Base-by-base conservation (phyloP, 2,888 invertebrate species). In the Gryllus longicercus region DNA sequence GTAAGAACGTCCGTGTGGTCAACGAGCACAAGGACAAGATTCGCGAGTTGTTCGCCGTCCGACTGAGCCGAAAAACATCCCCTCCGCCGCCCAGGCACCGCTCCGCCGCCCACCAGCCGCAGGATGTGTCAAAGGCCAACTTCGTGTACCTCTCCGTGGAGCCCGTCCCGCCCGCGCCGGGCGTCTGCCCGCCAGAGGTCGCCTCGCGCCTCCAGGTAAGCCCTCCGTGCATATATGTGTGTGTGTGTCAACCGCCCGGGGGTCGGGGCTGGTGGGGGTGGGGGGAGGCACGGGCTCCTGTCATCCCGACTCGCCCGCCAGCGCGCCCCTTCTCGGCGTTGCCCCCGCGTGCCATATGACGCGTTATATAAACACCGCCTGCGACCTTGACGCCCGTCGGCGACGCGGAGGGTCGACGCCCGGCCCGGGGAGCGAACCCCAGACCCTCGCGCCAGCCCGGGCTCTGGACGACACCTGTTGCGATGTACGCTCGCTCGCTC, bases 1-100 rank as follows among this genome's bases (percentile, higher is more conserved):
- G 63, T 14, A 14, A n/a, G n/a, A 63, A 63, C n/a, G 63, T 63
- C n/a, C 63, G 63, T 8, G n/a, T 63, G 63, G 16, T 63, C 63
- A 63, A 63, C 63, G 63, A 63, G 63, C 63, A 63, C 63, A 63
- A 63, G 63, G 63, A 63, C n/a, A 63, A 63, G 63, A 63, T 63
- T 10, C 63, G 63, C 63, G 63, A 63, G 63, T n/a, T 63, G 63
- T 63, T 63, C n/a, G 63, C 63, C 11, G 63, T 63, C 16, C 63
- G 63, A 2, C 63, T 63, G 63, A 63, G 63, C 63, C 14, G 63
- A 2, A 63, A 63, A 63, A 63, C 63, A 63, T 63, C 63, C 63
- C 63, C 63, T 18, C 38, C 38, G 38, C 38, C 38, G 38, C 63
- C 14, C 16, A 14, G 63, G n/a, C 63, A 63, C 5, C 63, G 63